Evolutionary conservation across 2,888 invertebrate species (phyloP), one percentile per base, ranked within the genome.

Genomic region (Pyrocoelia pectoralis): DNA sequence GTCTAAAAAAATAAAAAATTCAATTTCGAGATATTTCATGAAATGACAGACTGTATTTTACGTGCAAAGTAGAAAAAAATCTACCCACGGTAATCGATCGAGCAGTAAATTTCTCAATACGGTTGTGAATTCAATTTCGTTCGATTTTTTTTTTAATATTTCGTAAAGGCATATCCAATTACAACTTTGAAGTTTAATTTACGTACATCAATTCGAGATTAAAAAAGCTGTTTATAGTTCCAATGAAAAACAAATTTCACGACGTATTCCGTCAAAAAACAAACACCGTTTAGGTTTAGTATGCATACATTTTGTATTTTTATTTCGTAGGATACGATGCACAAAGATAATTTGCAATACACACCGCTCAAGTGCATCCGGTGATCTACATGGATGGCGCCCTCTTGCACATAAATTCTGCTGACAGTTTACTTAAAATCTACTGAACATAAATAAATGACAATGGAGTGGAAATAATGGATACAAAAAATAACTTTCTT

Each of bases 391-490:
- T 52, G 58, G 58, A 28, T 46, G 46, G 46, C 46, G 58, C 52
- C 58, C 33, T 41, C 29, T 15, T 13, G 40, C 14, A 52, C 52
- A 58, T 58, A 58, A 58, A 58, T 52, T 52, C 18, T n/a, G 13
- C 14, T 17, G 58, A 9, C 17, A 24, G n/a, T 40, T 58, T 29
- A 38, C 50, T 40, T 57, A 12, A 41, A 48, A 33, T 56, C 55
- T 46, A 46, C 46, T 17, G 17, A 46, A 46, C 46, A 46, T 46
- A 72, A 77, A 68, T 61, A 73, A 50, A 46, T 46, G 46, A 46
- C 46, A 46, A 46, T 46, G 46, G 46, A 17, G 2, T 46, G 46
- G 46, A 46, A 46, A 17, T 46, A 46, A 46, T 46, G 18, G 17
- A 46, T 18, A 46, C 17, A 46, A 46, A 46, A 46, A 15, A 15